These are phyloP conservation scores for Perognathus longimembris DNA, from an alignment of 2,113 vertebrate species.

Conservation along the genomic window DNA sequence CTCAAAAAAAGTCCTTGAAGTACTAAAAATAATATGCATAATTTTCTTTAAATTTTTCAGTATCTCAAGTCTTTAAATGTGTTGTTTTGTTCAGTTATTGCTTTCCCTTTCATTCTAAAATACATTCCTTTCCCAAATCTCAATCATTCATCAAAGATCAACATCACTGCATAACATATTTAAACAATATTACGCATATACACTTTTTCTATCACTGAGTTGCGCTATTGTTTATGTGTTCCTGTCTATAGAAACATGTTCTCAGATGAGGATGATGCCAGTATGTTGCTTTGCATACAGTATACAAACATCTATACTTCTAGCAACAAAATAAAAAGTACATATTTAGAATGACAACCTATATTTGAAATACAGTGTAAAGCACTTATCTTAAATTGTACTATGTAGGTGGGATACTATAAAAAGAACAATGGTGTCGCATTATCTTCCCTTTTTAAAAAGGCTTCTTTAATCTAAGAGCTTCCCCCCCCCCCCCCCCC, in stretches of 20 bases:
- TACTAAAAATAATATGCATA: not conserved
- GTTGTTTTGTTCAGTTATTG: not conserved
- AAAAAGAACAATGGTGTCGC: constrained; percentile 46
- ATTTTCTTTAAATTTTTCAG: not conserved
- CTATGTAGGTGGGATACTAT: constrained; percentile 44
- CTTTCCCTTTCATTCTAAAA: constrained; percentile 24
- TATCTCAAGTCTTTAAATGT: not conserved
- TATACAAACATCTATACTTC: constrained; percentile 15
- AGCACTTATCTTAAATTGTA: constrained; percentile 62
- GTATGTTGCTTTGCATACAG: not conserved
- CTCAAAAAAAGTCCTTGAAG: not conserved
- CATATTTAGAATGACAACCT: constrained; percentile 44
- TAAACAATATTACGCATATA: not conserved
- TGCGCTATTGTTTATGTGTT: not conserved
- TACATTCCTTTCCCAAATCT: not conserved
- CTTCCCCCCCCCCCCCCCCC: too few relatives aligned
- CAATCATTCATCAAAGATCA: constrained; percentile 7
- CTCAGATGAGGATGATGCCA: not conserved
- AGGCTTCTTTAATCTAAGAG: not conserved
- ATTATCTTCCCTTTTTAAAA: constrained; percentile 35
- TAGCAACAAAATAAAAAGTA: constrained; percentile 38
- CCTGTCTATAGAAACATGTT: not conserved
- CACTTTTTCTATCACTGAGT: not conserved
- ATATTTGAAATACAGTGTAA: constrained; percentile 51
- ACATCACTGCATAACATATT: not conserved